Evolutionary conservation across 1,140 invertebrate species (phyloP), one percentile per base, ranked within the genome.

Genomic region (Eulimnadia texana): DNA sequence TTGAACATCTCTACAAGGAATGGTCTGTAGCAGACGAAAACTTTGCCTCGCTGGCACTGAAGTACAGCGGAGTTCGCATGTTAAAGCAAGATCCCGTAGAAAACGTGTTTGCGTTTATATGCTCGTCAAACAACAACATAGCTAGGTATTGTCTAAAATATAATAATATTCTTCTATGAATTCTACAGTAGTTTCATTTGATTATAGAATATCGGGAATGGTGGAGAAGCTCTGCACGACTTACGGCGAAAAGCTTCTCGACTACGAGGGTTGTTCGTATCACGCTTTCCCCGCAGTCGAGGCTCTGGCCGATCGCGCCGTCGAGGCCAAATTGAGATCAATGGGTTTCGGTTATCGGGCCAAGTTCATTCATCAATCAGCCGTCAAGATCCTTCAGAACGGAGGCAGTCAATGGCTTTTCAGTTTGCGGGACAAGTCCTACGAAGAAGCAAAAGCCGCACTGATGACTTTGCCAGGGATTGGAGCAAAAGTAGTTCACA

Each of bases 121-220:
- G 94, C 72, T 97, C 93, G 58, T 90, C 93, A 62, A 98, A 98
- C 71, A 98, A 98, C 73, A 89, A 98, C 69, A 96, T 98, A 57
- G 77, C 79, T 63, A 81, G 90, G 83, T 93, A 74, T 72, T 62
- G 63, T 62, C 13, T 64, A 6, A 20, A 64, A 28, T n/a, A 10
- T 19, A 42, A 6, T 16, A 9, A 33, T 25, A 42, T 29, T 29
- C 57, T 60, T 58, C 13, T 24, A 55, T 57, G 50, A 29, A 23
- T 0, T 56, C 13, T 13, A 56, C n/a, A 42, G 16, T 28, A 16
- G 13, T 6, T 27, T 56, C 33, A 9, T 24, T 56, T 19, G 67
- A 66, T 69, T 73, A 58, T 63, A 89, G 90, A 66, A 93, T 95
- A 70, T 84, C 85, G 47, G 76, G 78, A 22, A 93, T 99, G 92